Base-by-base conservation (phyloP, 2,888 invertebrate genomes). In the Pseudolycoriella hygida region DNA sequence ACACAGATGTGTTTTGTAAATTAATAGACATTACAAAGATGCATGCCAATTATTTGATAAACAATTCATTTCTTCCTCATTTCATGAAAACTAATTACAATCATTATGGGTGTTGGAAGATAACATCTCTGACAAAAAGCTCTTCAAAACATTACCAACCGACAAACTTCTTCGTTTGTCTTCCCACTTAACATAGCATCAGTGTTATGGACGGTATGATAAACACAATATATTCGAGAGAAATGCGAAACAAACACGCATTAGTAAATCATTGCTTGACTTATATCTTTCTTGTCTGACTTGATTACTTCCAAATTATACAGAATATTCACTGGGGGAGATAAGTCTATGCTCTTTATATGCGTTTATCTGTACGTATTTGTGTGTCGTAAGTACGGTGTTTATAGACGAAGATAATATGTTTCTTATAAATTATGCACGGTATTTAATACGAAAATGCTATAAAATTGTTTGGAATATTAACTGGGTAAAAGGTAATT, bases 51-150 rank as follows among this genome's bases (percentile, higher is more conserved):
- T 34, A 34, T 34, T 34, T 12, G 32, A 32, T 43, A 43, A 43
- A 43, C 43, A 43, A 43, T 43, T 43, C 43, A 43, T 43, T 32
- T 19, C 31, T 31, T 42, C 31, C 17, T 42, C 20, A n/a, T n/a
- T 30, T 42, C 17, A 43, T 32, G 30, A 43, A 43, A 43, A 43
- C 43, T 43, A 43, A 43, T 43, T 43, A 43, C 43, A 17, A 18
- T 43, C 43, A 43, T 43, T 43, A 43, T 32, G 32, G 30, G 43
- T 43, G 31, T 18, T 8, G n/a, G 32, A 32, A 32, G 32, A 38
- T 34, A 34, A 34, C 34, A 34, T 34, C 34, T 25, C 25, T 25
- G 25, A 25, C 25, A 8, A 25, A 25, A 25, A 34, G 15, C 34
- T 34, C 34, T 34, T 34, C 34, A 34, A 34, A 34, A 14, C 11